Conservation (phyloP, 2,888 invertebrate species). For the Actias luna region DNA sequence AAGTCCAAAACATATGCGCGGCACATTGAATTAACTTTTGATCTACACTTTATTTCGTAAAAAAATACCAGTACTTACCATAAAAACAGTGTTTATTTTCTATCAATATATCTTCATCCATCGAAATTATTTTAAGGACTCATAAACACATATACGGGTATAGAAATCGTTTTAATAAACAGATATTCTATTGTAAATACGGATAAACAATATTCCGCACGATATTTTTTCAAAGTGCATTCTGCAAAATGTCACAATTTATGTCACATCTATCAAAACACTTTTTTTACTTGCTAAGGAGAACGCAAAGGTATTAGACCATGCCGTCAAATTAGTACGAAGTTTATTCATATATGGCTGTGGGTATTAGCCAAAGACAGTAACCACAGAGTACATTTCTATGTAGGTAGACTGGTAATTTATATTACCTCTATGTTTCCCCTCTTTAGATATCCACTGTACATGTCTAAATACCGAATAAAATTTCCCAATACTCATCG, state of each 20-base stretch:
- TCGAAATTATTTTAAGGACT: constrained; percentile 40
- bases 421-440: too few species aligned
- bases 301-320: too few species aligned
- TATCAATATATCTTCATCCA: constrained; percentile 72
- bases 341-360: too few species aligned
- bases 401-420: too few species aligned
- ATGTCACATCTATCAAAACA: not conserved
- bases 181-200: not conserved
- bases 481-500: not conserved
- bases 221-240: constrained; percentile 1
- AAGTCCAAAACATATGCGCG: constrained; percentile 49
- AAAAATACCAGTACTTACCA: constrained; percentile 48
- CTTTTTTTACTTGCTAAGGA: too few species aligned
- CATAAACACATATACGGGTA: constrained; percentile 17
- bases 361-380: too few species aligned
- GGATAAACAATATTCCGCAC: not conserved
- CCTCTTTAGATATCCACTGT: too few species aligned
- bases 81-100: constrained; percentile 64
- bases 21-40: constrained; percentile 45
- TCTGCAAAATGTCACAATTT: not conserved
- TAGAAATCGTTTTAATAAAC: constrained; percentile 16
- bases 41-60: constrained; percentile 28
- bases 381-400: too few species aligned
- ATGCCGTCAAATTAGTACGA: too few species aligned
- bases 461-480: too few species aligned